Conservation (phyloP, 2,113 vertebrate species). For the Haemorhous mexicanus region DNA sequence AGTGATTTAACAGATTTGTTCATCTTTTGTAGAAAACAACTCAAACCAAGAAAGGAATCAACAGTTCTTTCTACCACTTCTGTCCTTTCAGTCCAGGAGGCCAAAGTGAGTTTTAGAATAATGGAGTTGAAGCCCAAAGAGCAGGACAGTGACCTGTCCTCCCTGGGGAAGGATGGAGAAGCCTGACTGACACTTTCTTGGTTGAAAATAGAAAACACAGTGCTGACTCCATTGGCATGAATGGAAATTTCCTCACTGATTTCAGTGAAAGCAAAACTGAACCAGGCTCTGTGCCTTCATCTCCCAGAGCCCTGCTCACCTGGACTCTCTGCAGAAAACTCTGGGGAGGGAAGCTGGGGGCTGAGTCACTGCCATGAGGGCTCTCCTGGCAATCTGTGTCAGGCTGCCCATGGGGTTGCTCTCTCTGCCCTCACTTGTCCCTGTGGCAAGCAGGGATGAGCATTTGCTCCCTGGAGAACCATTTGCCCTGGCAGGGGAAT, state of each 20-base stretch:
- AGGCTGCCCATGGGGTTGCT: neutral
- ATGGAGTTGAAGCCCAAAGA: neutral
- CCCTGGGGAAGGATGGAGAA: neutral
- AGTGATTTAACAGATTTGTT: neutral
- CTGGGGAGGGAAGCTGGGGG: neutral
- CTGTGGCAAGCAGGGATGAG: neutral
- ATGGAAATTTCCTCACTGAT: neutral
- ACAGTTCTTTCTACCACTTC: neutral
- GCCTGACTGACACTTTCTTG: neutral
- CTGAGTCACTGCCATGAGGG: neutral
- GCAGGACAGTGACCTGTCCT: neutral
- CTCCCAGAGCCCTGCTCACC: neutral
- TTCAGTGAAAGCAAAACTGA: neutral
- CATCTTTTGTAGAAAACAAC: neutral
- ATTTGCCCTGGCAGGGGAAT: neutral
- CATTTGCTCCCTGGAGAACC: neutral
- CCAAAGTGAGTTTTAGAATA: neutral
- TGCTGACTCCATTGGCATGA: neutral
- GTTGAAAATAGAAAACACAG: neutral
- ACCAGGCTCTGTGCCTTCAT: neutral
- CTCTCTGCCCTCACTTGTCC: neutral
- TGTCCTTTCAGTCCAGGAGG: neutral
- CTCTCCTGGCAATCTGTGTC: neutral
- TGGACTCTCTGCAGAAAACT: neutral
- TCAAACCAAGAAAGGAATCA: neutral